Evolutionary conservation across 2,888 invertebrate species (phyloP), one percentile per base, ranked within the genome.

Genomic region (Erannis defoliaria): DNA sequence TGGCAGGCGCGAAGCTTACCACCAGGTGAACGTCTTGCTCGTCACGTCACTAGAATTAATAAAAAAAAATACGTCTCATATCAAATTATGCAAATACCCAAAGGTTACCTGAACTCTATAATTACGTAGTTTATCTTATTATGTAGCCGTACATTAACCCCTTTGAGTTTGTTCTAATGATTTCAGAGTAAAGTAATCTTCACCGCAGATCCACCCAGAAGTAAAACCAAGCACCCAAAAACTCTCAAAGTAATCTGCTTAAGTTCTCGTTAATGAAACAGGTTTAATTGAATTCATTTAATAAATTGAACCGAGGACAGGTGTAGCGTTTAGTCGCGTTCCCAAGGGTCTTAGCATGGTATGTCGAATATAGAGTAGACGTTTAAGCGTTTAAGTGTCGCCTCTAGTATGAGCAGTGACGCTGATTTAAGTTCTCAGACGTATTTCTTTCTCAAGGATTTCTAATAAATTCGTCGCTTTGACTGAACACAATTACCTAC

Each of bases 271-370:
- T 62, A 62, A 57, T 46, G 55, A 48, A 75, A 78, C 79, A 73
- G 71, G 74, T 73, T 71, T 77, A 78, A 79, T 78, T 77, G 76
- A 75, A 80, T 76, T 77, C 72, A 70, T 74, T 73, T 54, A 55
- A 60, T 75, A 73, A 74, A 74, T 78, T 75, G 73, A 66, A 73
- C 73, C 66, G 62, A 71, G 56, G 70, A 61, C 81, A 81, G 81
- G 77, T 81, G 81, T 68, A 64, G 10, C 46, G 56, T 65, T 68
- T 62, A 64, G 64, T 73, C 70, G 53, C 40, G 73, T 72, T 80
- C 80, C 71, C 80, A 75, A 73, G 77, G 62, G 57, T 57, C 73
- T 78, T 77, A 70, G 18, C 46, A 23, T 49, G n/a, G 42, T 29
- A 49, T 50, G 48, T 60, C 43, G 42, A 46, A 5, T 37, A 2